Percentiles rank a stretch among this genome's conserved stretches.
Evolutionary conservation across 2,888 invertebrate genomes (phyloP).

Genomic region (Electrophaes corylata): DNA sequence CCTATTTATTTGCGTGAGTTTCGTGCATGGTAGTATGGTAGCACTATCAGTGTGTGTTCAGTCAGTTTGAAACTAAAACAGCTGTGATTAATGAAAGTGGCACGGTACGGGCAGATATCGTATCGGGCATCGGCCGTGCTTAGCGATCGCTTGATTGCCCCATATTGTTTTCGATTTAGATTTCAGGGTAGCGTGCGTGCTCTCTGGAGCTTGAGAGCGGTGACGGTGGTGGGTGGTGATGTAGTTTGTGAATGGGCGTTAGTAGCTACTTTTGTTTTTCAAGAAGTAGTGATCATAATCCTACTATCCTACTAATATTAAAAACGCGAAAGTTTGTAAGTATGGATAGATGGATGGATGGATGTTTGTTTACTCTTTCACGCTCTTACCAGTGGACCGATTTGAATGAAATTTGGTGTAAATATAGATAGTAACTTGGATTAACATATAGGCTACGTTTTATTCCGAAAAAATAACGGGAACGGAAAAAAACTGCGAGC

Average conservation of each 20-base stretch:
- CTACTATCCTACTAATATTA: too few species aligned
- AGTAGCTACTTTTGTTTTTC: not conserved
- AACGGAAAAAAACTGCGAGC: too few species aligned
- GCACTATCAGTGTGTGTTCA: conserved; percentile 26
- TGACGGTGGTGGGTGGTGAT: not conserved
- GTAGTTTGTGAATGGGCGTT: not conserved
- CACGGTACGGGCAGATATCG: conserved; percentile 47
- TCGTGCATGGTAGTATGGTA: too few species aligned
- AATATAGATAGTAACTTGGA: too few species aligned
- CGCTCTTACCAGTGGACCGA: too few species aligned
- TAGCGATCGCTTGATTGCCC: conserved; percentile 44
- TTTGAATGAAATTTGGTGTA: too few species aligned
- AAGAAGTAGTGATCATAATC: not conserved
- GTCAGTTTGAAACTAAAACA: conserved; percentile 47
- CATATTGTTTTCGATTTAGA: conserved; percentile 45
- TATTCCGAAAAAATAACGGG: too few species aligned
- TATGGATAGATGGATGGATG: too few species aligned
- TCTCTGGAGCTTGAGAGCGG: conserved; percentile 1
- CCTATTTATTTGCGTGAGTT: not conserved
- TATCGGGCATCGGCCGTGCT: conserved; percentile 34
- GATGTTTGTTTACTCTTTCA: too few species aligned
- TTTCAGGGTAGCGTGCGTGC: conserved; percentile 30
- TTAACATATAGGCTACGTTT: too few species aligned
- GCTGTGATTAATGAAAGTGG: conserved; percentile 59
- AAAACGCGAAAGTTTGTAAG: too few species aligned